Conservation (phyloP, 2,888 invertebrate genomes). For the Carabus problematicus region DNA sequence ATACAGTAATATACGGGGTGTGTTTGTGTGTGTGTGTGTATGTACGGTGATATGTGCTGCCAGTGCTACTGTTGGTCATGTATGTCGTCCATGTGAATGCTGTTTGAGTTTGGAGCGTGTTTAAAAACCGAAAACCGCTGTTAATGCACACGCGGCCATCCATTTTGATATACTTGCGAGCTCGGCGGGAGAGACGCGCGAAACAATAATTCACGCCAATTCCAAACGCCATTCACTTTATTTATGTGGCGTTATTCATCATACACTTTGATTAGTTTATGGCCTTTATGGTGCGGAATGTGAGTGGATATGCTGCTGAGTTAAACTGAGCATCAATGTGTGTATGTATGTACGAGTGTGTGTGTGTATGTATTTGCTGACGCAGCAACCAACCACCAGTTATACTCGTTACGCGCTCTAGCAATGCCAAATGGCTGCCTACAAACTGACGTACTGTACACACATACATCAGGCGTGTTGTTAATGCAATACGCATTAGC, state of each 20-base stretch:
- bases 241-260: constrained; percentile 62
- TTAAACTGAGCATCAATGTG: neutral
- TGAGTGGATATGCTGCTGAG: constrained; percentile 54
- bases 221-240: constrained; percentile 62
- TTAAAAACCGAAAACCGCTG: constrained; percentile 39
- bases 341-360: neutral
- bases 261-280: constrained; percentile 63
- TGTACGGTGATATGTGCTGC: too few relatives aligned
- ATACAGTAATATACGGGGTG: too few relatives aligned
- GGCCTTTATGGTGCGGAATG: constrained; percentile 61
- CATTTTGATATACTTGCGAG: constrained; percentile 60
- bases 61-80: too few relatives aligned
- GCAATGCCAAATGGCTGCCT: too few relatives aligned
- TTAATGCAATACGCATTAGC: too few relatives aligned
- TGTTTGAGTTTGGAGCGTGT: constrained; percentile 7
- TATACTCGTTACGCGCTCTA: neutral
- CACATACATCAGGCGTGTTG: too few relatives aligned
- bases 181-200: constrained; percentile 47
- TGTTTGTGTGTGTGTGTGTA: too few relatives aligned
- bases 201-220: constrained; percentile 62
- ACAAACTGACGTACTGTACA: too few relatives aligned
- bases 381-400: constrained; percentile 1
- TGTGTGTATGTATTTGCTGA: constrained; percentile 7
- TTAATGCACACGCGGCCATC: constrained; percentile 50
- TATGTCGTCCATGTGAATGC: too few relatives aligned